phyloP scores from a whole-genome alignment of 2,113 vertebrate species.

The Maccullochella peelii region DNA sequence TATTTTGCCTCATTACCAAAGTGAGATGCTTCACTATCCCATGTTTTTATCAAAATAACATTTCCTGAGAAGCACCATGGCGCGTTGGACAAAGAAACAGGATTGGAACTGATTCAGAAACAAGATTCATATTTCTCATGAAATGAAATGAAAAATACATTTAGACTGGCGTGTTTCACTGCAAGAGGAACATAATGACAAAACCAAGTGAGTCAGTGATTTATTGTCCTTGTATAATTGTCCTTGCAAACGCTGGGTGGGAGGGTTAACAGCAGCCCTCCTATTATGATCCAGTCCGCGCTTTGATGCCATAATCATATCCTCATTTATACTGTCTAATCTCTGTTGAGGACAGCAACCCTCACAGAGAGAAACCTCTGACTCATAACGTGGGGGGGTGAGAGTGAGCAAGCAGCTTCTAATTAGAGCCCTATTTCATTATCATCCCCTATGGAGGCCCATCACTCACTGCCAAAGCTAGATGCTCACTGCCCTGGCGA shows the following conservation, averaged over 20 bases:
- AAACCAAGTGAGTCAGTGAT: neutral
- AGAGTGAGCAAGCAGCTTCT: neutral
- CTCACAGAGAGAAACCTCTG: neutral
- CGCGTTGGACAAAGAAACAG: neutral
- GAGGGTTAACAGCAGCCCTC: neutral
- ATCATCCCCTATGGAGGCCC: conserved; percentile 17
- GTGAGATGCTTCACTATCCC: neutral
- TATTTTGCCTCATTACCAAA: conserved; percentile 7
- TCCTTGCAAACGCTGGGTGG: neutral
- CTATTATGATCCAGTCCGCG: neutral
- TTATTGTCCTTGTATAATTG: conserved; percentile 5
- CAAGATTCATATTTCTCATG: neutral
- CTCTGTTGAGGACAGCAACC: neutral
- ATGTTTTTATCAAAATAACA: neutral
- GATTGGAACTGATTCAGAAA: neutral
- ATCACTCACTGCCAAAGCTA: conserved; percentile 16
- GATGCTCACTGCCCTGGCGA: neutral
- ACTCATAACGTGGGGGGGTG: conserved; percentile 4
- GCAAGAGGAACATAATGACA: neutral
- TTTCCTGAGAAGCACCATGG: neutral
- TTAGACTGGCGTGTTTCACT: neutral
- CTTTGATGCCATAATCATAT: conserved; percentile 27
- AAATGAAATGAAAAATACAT: neutral
- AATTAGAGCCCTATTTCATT: conserved; percentile 50
- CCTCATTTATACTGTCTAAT: conserved; percentile 38